Conservation (phyloP, 2,113 vertebrate species). For the Paedocypris sp. region DNA sequence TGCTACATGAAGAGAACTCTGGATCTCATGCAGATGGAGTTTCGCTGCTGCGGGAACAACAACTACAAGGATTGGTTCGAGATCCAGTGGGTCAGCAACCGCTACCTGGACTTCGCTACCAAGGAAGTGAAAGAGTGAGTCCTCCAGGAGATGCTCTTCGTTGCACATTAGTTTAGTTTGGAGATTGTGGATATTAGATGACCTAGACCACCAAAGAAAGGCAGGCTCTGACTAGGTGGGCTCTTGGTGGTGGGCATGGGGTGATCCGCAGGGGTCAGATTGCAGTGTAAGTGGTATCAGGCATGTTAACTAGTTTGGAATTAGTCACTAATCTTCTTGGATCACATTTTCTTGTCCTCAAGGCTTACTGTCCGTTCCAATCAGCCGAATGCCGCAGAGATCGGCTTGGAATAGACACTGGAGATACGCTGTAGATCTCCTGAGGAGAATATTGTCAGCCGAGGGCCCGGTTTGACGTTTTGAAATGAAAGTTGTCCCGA, state of each 20-base stretch:
- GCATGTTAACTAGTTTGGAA: constrained; percentile 18
- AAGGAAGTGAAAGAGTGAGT: constrained; percentile 99
- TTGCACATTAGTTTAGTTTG: too few relatives aligned
- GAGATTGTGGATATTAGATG: too few relatives aligned
- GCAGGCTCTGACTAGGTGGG: background rate
- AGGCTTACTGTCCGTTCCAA: constrained; percentile 52
- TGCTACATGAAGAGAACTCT: constrained; percentile 99
- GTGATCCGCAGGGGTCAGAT: background rate
- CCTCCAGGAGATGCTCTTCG: too few relatives aligned
- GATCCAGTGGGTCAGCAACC: constrained; percentile 98
- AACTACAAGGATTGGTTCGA: constrained; percentile 97
- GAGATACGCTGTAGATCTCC: too few relatives aligned
- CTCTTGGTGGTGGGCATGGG: background rate
- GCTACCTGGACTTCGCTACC: constrained; percentile 90
- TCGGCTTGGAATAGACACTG: constrained; percentile 30
- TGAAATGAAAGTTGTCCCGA: too few relatives aligned
- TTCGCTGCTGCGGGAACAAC: constrained; percentile 88
- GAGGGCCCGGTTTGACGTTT: too few relatives aligned
- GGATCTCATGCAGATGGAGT: constrained; percentile 93
- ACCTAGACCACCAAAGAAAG: background rate
- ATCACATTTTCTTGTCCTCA: constrained; percentile 47
- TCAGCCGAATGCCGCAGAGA: constrained; percentile 36
- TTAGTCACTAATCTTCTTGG: constrained; percentile 51
- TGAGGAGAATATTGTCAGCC: too few relatives aligned
- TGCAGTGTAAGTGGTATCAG: constrained; percentile 23